Conservation (phyloP, 2,113 vertebrate genomes). For the Anhinga anhinga region DNA sequence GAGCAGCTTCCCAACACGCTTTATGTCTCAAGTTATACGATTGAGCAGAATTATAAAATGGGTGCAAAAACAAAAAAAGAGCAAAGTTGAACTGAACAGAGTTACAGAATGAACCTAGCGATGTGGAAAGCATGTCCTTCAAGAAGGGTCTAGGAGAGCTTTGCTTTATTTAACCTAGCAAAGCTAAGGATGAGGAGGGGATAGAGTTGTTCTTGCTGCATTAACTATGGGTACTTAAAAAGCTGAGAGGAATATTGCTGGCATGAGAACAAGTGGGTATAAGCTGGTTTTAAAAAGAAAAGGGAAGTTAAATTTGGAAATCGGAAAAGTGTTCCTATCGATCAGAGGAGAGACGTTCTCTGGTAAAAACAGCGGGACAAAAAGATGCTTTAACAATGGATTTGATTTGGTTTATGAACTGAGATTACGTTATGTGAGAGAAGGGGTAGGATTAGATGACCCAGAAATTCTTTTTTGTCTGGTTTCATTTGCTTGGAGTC, state of each 20-base stretch:
- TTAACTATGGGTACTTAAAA: neutral
- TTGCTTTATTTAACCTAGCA: neutral
- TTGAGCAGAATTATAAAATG: neutral
- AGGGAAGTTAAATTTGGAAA: neutral
- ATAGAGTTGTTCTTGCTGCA: neutral
- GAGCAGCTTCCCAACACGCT: neutral
- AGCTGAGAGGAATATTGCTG: neutral
- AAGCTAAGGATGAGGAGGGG: neutral
- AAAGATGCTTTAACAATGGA: neutral
- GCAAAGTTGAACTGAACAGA: neutral
- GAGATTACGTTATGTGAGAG: neutral
- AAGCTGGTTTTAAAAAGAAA: neutral
- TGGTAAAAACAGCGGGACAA: neutral
- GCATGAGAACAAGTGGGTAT: neutral
- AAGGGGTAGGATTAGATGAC: neutral
- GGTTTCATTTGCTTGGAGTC: neutral
- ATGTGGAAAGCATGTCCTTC: neutral
- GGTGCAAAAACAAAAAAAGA: neutral
- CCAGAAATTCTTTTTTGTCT: neutral
- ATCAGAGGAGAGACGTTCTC: neutral
- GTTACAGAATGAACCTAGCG: neutral
- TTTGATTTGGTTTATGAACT: neutral
- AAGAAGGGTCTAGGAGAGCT: neutral
- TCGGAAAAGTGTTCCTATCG: accelerated
- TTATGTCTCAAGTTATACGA: neutral